phyloP scores from a whole-genome alignment of 2,888 invertebrate genomes.

The Drosophila cracens region DNA sequence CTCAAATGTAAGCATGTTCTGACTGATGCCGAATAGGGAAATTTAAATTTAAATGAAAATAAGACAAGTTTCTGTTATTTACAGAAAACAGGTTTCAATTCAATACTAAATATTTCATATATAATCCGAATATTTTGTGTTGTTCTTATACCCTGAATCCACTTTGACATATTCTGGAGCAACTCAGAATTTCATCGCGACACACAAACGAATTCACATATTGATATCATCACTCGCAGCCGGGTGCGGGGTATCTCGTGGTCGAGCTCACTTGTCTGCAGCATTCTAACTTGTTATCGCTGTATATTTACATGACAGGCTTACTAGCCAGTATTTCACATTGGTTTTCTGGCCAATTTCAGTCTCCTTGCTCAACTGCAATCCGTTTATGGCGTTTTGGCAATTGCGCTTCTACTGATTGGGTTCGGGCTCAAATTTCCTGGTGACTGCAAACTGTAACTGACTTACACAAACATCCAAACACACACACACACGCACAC shows the following conservation, averaged over 20 bases:
- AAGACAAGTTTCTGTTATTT: background rate
- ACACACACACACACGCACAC: background rate
- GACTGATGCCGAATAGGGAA: background rate
- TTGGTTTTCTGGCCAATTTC: constrained; percentile 37
- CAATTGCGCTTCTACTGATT: constrained; percentile 34
- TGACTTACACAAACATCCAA: constrained; percentile 26
- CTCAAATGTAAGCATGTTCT: background rate
- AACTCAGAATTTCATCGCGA: background rate
- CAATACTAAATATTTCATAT: background rate
- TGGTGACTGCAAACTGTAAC: constrained; percentile 42
- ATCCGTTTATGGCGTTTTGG: constrained; percentile 33
- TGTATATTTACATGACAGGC: constrained; percentile 9
- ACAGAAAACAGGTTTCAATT: background rate
- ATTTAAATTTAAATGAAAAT: background rate
- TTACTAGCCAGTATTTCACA: constrained; percentile 34
- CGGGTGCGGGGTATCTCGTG: background rate
- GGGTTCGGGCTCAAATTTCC: constrained; percentile 29
- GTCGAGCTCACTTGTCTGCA: background rate
- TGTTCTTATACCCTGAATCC: background rate
- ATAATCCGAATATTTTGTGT: background rate
- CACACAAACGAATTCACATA: background rate
- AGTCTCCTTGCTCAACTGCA: constrained; percentile 2
- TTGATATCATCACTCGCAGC: background rate
- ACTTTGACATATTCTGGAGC: background rate
- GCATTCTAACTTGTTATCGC: background rate